phyloP scores from a whole-genome alignment of 2,888 invertebrate species.

The Eupithecia inturbata region DNA sequence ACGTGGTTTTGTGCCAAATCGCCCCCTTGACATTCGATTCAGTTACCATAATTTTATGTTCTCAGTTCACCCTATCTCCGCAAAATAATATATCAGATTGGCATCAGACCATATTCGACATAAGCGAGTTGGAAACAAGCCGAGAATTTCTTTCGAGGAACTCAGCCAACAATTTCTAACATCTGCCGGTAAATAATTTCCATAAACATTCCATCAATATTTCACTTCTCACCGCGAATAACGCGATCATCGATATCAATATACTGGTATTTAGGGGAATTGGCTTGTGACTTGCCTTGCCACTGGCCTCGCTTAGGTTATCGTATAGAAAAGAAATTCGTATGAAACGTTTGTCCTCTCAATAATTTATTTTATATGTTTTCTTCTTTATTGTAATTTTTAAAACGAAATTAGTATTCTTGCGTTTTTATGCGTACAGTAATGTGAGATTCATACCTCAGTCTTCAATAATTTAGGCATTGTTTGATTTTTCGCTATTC shows the following conservation, averaged over 20 bases:
- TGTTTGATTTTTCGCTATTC: neutral
- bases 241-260: slow-evolving; percentile 62
- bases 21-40: slow-evolving; percentile 7
- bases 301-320: slow-evolving; percentile 3
- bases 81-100: slow-evolving; percentile 11
- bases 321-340: slow-evolving; percentile 21
- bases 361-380: neutral
- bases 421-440: neutral
- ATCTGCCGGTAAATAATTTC: slow-evolving; percentile 22
- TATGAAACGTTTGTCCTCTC: neutral
- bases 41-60: slow-evolving; percentile 11
- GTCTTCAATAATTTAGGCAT: neutral
- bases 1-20: slow-evolving; percentile 10
- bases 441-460: neutral
- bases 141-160: slow-evolving; percentile 4
- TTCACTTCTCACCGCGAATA: slow-evolving; percentile 47
- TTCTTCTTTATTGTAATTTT: neutral
- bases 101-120: slow-evolving; percentile 17
- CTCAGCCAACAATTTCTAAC: slow-evolving; percentile 19
- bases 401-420: neutral
- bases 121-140: slow-evolving; percentile 3
- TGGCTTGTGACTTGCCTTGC: slow-evolving; percentile 25
- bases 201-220: slow-evolving; percentile 33
- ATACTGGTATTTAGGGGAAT: slow-evolving; percentile 61
- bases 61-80: slow-evolving; percentile 4